Evolutionary conservation across 2,797 vertebrate species (phyloP).

Genomic region (Xiphorhynchus erythropygius): DNA sequence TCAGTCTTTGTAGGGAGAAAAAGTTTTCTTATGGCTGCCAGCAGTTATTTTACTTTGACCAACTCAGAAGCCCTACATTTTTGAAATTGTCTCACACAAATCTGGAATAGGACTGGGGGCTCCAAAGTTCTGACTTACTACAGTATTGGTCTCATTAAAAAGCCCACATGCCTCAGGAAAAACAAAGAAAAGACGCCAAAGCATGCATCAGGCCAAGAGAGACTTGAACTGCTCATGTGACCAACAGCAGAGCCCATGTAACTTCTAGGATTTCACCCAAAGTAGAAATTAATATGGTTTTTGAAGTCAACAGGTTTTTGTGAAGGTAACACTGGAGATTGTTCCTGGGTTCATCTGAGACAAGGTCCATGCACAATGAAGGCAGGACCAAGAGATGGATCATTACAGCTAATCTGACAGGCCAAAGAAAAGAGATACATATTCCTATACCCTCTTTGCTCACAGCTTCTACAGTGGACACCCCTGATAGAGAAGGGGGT

Average conservation of each 20-base stretch:
- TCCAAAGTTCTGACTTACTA: background rate
- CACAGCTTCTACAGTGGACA: background rate
- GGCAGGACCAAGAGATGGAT: background rate
- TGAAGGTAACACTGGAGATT: background rate
- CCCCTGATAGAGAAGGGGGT: accelerated
- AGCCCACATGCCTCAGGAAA: background rate
- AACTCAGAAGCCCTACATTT: background rate
- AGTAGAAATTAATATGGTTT: background rate
- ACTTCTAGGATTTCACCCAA: background rate
- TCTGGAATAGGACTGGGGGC: background rate
- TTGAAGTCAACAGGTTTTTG: background rate
- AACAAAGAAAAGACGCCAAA: background rate
- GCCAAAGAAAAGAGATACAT: background rate
- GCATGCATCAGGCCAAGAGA: background rate
- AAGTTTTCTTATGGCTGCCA: background rate
- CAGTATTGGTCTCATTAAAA: background rate
- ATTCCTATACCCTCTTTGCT: background rate
- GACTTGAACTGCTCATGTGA: background rate
- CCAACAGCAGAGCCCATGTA: background rate
- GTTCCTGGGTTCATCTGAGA: background rate
- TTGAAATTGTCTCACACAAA: background rate
- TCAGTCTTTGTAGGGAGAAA: background rate
- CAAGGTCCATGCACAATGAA: background rate
- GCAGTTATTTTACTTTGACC: background rate
- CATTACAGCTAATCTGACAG: background rate